Base-by-base conservation (phyloP, 2,888 invertebrate genomes). In the Ornithoptera alexandrae region DNA sequence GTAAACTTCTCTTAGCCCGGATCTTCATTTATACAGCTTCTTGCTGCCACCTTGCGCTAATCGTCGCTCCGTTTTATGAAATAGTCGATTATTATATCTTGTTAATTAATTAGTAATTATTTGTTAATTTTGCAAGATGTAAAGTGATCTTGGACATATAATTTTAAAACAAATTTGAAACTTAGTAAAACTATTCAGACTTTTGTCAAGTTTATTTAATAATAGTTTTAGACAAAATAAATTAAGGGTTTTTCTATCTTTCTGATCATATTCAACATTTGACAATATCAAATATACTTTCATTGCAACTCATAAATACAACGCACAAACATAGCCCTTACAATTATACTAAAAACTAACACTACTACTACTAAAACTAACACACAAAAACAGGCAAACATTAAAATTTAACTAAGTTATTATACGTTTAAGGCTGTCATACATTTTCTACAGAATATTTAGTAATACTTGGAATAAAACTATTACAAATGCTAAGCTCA, bases 401-500 rank as follows among this genome's bases (percentile, higher is more conserved):
- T 58, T 24, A 57, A 22, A 57, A n/a, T 24, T 46, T 2, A 42
- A 58, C 42, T 46, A 65, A 18, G 4, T 18, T 18, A 50, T 18
- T 50, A 8, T 22, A 22, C 22, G 22, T 22, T 22, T 22, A 22
- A 22, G 0, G 53, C 6, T 53, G 18, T 53, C 18, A 53, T 6
- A n/a, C 24, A 46, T 36, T 15, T 3, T 42, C 56, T 75, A 76
- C 30, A 75, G 20, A n/a, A 75, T 30, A 65, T 60, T 67, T 60
- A 71, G 30, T 12, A 75, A 6, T 24, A 72, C 39, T 67, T 75
- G 78, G 22, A 73, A 67, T 2, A 75, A 10, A 15, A 75, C 53
- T 46, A 77, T 22, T 10, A 77, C 8, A 20, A 76, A 24, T 62
- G 68, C 67, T 22, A 79, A 68, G 46, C 72, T 71, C 6, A 74